phyloP scores from a whole-genome alignment of 1,140 invertebrate genomes.

The Brevipalpus yothersi region DNA sequence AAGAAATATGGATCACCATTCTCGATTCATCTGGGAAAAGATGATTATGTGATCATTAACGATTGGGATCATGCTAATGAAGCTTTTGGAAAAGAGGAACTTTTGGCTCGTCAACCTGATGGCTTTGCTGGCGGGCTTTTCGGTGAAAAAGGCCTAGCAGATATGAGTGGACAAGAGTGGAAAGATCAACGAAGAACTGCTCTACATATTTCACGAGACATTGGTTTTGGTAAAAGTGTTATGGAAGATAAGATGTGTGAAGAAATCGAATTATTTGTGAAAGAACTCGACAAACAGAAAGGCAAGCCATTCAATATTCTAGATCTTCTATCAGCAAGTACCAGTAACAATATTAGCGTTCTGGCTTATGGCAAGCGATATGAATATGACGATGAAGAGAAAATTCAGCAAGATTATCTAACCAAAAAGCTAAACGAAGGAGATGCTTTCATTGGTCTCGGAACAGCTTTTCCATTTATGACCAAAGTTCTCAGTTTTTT shows the following conservation, averaged over 20 bases:
- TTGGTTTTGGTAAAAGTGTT: constrained; percentile 29
- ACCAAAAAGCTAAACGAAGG: neutral
- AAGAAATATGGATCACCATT: neutral
- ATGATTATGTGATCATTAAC: neutral
- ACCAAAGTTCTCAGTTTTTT: neutral
- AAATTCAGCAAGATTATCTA: neutral
- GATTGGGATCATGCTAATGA: neutral
- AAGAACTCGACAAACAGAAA: neutral
- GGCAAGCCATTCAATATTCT: neutral
- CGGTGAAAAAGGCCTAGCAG: neutral
- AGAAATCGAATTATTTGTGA: neutral
- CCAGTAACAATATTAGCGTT: constrained; percentile 12
- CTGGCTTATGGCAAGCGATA: constrained; percentile 10
- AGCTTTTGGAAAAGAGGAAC: neutral
- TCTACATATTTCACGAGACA: constrained; percentile 34
- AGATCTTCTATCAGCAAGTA: neutral
- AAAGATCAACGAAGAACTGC: constrained; percentile 43
- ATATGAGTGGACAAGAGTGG: constrained; percentile 34
- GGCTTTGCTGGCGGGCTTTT: neutral
- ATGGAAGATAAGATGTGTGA: neutral
- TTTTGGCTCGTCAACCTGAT: neutral
- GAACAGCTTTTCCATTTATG: neutral
- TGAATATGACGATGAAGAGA: constrained; percentile 7
- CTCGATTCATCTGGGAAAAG: constrained; percentile 19
- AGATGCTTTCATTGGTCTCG: neutral